Evolutionary conservation across 1,140 invertebrate species (phyloP), one percentile per base, ranked within the genome.

Genomic region (Caenorhabditis brenneri): DNA sequence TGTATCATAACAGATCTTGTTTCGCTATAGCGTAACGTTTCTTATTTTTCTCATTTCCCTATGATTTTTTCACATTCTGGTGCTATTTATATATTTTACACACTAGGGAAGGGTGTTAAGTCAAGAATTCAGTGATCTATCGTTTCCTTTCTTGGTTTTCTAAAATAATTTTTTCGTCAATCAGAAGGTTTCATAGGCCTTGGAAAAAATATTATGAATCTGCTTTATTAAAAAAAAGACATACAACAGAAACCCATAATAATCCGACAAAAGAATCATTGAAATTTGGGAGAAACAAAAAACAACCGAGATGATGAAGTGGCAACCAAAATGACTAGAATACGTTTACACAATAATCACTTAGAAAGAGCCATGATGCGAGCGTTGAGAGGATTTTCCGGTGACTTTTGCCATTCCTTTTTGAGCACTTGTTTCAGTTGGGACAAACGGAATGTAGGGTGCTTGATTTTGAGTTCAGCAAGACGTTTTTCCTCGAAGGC

Each of bases 371-470:
- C 79, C 22, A 53, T 5, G 19, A 80, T 51, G n/a, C 51, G 48
- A n/a, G 51, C 51, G 91, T 98, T 98, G n/a, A 98, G 90, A 29
- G 97, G 97, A 93, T 99, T 99, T 87, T 97, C 95, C 0, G 96
- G 94, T 1, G 96, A 97, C 91, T 98, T 98, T 92, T 95, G 94
- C 97, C 97, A 99, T 92, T 98, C 96, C 88, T 94, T 94, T 85
- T 92, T 92, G 69, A 94, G 84, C 88, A 94, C 90, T 87, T 94
- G 93, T 89, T 93, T 93, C 22, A 93, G 88, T 87, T 94, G 94
- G n/a, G 93, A 93, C 9, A 94, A 88, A 65, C 96, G 93, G 78
- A 99, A 91, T 7, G 94, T 94, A 2, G 97, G 96, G 92, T 98
- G 96, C 92, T 99, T 96, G 78, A 93, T 93, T 91, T 98, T 99